Conservation (phyloP, 2,797 vertebrate genomes). For the Notoglanidium macrostoma region DNA sequence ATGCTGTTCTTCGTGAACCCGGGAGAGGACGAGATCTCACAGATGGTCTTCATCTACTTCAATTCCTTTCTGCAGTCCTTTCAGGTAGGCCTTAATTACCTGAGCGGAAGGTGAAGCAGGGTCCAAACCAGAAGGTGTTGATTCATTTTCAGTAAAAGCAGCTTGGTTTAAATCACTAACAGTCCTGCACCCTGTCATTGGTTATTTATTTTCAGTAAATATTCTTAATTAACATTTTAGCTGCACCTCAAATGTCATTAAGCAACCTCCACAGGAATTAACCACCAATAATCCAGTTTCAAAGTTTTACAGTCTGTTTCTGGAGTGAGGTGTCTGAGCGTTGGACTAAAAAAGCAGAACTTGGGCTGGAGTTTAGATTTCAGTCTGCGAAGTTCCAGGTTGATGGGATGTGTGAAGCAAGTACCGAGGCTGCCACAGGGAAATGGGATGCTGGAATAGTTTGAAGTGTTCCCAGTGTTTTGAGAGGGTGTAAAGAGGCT, state of each 20-base stretch:
- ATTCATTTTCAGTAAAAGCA: not conserved
- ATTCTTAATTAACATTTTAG: not conserved
- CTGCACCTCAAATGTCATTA: not conserved
- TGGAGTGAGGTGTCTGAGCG: not conserved
- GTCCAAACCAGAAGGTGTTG: not conserved
- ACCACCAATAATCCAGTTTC: not conserved
- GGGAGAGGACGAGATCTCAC: slow-evolving; percentile 86
- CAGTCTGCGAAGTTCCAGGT: not conserved
- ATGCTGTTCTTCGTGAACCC: slow-evolving; percentile 94
- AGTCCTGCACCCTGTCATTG: not conserved
- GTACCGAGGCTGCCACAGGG: not conserved
- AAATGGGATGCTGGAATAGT: not conserved
- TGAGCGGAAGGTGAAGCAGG: not conserved
- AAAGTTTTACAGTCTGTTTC: not conserved
- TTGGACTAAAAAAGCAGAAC: not conserved
- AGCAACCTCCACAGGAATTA: not conserved
- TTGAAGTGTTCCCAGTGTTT: not conserved
- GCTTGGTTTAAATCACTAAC: not conserved
- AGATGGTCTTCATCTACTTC: slow-evolving; percentile 90
- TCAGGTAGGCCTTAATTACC: slow-evolving; percentile 74
- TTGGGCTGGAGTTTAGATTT: not conserved
- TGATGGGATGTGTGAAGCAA: not conserved
- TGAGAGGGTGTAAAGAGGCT: not conserved
- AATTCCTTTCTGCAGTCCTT: slow-evolving; percentile 92
- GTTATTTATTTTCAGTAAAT: not conserved